Conservation (phyloP, 2,888 invertebrate genomes). For the Palloptera scutellata region DNA sequence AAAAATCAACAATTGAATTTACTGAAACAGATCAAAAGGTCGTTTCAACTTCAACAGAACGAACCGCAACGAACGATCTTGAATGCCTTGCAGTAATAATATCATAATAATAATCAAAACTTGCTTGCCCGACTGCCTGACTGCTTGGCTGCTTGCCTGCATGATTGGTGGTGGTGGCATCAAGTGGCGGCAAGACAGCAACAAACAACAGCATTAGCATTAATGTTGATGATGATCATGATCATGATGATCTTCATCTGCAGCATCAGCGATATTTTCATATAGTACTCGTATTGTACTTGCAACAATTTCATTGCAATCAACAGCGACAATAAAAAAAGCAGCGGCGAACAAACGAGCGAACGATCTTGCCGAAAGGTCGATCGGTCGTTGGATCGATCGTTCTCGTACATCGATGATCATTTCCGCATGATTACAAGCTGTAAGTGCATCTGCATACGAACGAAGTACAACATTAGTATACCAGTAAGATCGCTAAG, state of each 20-base stretch:
- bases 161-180: neutral
- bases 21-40: conserved; percentile 57
- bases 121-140: too few species aligned
- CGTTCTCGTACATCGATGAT: conserved; percentile 41
- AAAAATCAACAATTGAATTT: conserved; percentile 53
- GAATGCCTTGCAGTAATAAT: conserved; percentile 4
- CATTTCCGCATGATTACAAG: conserved; percentile 61
- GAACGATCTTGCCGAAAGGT: conserved; percentile 56
- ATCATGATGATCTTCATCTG: neutral
- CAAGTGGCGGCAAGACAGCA: neutral
- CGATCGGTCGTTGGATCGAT: conserved; percentile 38
- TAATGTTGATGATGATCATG: neutral
- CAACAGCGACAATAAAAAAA: conserved; percentile 29
- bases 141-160: neutral
- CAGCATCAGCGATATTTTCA: neutral
- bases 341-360: conserved; percentile 21
- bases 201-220: neutral
- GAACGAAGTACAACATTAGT: conserved; percentile 22
- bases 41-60: conserved; percentile 37
- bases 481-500: too few species aligned
- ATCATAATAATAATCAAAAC: conserved; percentile 8
- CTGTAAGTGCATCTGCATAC: neutral
- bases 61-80: conserved; percentile 4
- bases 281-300: neutral
- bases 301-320: conserved; percentile 33